These are phyloP conservation scores for Myrmecobius fasciatus DNA, from an alignment of 2,113 vertebrate genomes.

Conservation along the genomic window DNA sequence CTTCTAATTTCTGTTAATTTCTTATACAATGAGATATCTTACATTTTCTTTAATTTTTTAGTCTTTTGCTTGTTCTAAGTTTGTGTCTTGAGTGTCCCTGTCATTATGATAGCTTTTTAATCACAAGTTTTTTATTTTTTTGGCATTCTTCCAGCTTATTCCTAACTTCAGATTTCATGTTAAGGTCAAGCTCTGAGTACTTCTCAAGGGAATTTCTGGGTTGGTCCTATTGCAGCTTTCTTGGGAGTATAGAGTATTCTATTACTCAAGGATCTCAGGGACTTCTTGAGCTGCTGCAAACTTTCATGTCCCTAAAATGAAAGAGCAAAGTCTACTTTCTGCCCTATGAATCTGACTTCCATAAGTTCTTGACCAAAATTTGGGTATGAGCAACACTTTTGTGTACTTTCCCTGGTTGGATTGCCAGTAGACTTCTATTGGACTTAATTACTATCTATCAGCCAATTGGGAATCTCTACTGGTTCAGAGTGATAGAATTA, in stretches of 20 bases:
- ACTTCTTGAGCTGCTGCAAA: neutral
- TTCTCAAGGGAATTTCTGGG: neutral
- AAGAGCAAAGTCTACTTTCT: neutral
- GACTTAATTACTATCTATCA: neutral
- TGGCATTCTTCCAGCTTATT: neutral
- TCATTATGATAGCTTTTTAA: neutral
- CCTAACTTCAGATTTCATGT: neutral
- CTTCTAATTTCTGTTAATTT: neutral
- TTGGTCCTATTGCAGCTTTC: neutral
- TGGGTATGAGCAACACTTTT: neutral
- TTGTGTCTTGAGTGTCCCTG: neutral
- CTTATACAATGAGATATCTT: neutral
- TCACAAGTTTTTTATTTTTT: neutral
- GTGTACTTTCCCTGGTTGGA: neutral
- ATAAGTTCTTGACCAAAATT: neutral
- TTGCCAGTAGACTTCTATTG: neutral
- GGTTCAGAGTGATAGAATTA: neutral
- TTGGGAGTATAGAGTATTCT: neutral
- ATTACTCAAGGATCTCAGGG: neutral
- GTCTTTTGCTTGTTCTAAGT: neutral
- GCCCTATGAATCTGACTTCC: neutral
- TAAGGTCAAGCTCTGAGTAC: neutral
- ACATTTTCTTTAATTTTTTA: neutral
- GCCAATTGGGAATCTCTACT: neutral
- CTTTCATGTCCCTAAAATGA: neutral